These are phyloP conservation scores for Cryptoprocta ferox DNA, from an alignment of 2,797 vertebrate species.

Conservation along the genomic window DNA sequence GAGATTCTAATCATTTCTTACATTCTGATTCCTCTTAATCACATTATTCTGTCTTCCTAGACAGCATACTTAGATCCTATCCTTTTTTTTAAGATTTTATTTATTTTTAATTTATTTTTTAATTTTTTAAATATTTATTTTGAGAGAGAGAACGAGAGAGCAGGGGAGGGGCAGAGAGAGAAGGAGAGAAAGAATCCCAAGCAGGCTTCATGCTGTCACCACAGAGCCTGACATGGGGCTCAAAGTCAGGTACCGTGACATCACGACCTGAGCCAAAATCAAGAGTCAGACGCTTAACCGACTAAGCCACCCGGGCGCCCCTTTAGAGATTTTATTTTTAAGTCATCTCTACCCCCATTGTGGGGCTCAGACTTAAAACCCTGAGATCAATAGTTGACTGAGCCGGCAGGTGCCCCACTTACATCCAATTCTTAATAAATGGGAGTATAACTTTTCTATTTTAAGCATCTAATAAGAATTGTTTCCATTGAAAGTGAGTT, in stretches of 20 bases:
- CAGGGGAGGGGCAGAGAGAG: neutral
- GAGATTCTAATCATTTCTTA: neutral
- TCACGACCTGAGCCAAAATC: neutral
- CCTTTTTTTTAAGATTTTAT: neutral
- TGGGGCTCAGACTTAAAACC: neutral
- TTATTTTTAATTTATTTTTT: neutral
- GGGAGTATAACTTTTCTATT: neutral
- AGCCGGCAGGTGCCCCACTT: neutral
- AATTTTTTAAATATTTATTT: too few species aligned
- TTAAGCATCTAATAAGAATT: conserved; percentile 12
- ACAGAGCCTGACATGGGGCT: neutral
- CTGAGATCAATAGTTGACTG: neutral
- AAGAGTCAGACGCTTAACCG: neutral
- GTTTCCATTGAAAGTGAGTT: conserved; percentile 2
- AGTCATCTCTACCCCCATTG: neutral
- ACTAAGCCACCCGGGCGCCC: neutral
- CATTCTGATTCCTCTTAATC: neutral
- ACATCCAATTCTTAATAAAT: conserved; percentile 12
- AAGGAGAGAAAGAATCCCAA: neutral
- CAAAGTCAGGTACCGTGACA: neutral
- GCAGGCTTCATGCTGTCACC: neutral
- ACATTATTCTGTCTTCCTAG: conserved; percentile 9
- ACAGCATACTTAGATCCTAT: neutral
- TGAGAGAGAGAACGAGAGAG: neutral
- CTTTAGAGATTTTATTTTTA: neutral